Evolutionary conservation across 2,888 invertebrate genomes (phyloP).

Genomic region (Rotaria macrura): DNA sequence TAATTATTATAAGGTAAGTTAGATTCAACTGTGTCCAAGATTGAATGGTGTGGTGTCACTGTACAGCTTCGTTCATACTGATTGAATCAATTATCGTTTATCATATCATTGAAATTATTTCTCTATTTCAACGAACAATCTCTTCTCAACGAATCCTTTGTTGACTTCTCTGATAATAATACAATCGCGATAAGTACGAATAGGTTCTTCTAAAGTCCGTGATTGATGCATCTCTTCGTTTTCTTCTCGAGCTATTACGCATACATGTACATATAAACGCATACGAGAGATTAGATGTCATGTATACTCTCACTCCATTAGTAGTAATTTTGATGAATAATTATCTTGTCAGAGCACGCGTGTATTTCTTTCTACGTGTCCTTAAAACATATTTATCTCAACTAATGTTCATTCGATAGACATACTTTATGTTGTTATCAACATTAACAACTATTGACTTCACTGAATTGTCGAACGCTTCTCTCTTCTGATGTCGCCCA

Average conservation of each 20-base stretch:
- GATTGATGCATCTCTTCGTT: background rate
- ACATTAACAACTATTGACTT: background rate
- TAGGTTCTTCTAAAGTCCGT: background rate
- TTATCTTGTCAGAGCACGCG: constrained; percentile 8
- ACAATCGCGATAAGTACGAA: background rate
- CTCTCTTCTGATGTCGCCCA: background rate
- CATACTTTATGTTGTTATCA: background rate
- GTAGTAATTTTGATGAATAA: background rate
- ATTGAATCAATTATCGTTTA: background rate
- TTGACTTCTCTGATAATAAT: background rate
- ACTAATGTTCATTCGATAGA: background rate
- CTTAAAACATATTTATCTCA: background rate
- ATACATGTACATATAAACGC: no score
- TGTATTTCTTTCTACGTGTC: background rate
- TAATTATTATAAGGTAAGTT: background rate
- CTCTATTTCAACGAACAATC: background rate
- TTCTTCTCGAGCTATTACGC: no score
- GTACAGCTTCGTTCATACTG: background rate
- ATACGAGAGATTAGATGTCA: background rate
- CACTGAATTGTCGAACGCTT: background rate
- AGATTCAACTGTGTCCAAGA: no score
- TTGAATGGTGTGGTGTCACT: constrained; percentile 4
- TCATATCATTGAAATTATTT: background rate
- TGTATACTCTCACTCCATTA: background rate
- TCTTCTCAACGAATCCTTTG: background rate